These are phyloP conservation scores for Pseudomyrmex gracilis DNA, from an alignment of 1,140 invertebrate genomes.

Conservation along the genomic window DNA sequence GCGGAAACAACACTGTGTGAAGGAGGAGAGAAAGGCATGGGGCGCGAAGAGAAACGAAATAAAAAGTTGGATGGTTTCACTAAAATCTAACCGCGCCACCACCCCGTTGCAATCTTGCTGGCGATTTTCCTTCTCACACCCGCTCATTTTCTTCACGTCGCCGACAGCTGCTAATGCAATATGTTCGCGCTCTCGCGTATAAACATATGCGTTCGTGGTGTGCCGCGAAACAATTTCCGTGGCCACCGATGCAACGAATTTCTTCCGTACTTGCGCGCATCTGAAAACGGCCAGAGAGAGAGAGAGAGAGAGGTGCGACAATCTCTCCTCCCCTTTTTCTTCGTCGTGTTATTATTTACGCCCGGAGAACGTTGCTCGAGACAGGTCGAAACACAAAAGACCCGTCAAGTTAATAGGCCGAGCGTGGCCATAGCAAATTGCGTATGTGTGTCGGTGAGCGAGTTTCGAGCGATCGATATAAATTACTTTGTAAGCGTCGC, in stretches of 20 bases:
- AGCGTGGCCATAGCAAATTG: constrained; percentile 20
- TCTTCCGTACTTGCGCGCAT: constrained; percentile 14
- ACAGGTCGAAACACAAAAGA: constrained; percentile 49
- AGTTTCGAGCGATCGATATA: constrained; percentile 33
- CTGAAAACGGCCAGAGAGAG: not conserved
- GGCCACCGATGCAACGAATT: constrained; percentile 46
- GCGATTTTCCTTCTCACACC: constrained; percentile 46
- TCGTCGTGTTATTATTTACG: constrained; percentile 37
- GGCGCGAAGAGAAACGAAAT: not conserved
- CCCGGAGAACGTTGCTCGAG: constrained; percentile 31
- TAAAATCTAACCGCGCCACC: constrained; percentile 31
- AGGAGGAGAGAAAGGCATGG: not conserved
- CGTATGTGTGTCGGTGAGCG: not conserved
- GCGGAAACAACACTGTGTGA: not conserved
- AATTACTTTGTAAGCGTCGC: constrained; percentile 40
- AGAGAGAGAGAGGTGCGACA: not conserved
- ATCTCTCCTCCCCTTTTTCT: not conserved
- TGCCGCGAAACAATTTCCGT: constrained; percentile 52
- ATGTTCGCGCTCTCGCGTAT: constrained; percentile 45
- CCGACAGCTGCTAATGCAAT: constrained; percentile 61
- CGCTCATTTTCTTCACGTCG: constrained; percentile 57
- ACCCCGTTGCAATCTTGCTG: constrained; percentile 32
- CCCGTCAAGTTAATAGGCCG: constrained; percentile 27
- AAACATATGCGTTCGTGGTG: constrained; percentile 44
- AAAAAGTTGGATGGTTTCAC: constrained; percentile 36